Base-by-base conservation (phyloP, 2,888 invertebrate genomes). In the Rotaria macrura region DNA sequence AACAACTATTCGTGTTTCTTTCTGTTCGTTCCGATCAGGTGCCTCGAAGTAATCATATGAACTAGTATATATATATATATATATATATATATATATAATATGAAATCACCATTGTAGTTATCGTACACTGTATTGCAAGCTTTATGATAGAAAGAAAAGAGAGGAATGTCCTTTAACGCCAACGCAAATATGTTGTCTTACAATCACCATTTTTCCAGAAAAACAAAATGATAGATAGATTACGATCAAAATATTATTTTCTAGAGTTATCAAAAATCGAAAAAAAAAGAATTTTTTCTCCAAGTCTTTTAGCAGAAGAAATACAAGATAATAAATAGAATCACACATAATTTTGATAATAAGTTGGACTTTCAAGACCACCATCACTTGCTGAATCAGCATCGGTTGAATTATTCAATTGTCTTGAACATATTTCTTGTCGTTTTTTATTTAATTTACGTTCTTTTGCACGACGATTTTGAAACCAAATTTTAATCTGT, bases 401-500 rank as follows among this genome's bases (percentile, higher is more conserved):
- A 34, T 65, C 65, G 7, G 29, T 65, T 7, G 65, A 65, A 65
- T 65, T 65, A 65, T 65, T 65, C 20, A 65, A 34, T 65, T 65
- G 65, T 65, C 65, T 29, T 20, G 65, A 65, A 34, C 65, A 34
- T 3, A 65, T 65, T 89, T 95, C 95, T 88, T 94, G 94, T 74
- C 94, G 93, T 91, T 96, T 96, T 90, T 96, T 96, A 88, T 93
- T 92, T 90, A 95, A 94, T 91, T 96, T 96, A 23, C 97, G 93
- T 89, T 96, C 96, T 91, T 96, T 96, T 85, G 96, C 96, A 74
- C 96, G 93, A 29, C 96, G 93, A 91, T 96, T 96, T 93, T 88
- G 88, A 87, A 89, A 88, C 87, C 87, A 87, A 49, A 87, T 87
- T 84, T 87, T 87, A 34, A 87, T 87, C 87, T 87, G 84, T 94